phyloP scores from a whole-genome alignment of 1,140 invertebrate genomes.

The Tigriopus japonicus region DNA sequence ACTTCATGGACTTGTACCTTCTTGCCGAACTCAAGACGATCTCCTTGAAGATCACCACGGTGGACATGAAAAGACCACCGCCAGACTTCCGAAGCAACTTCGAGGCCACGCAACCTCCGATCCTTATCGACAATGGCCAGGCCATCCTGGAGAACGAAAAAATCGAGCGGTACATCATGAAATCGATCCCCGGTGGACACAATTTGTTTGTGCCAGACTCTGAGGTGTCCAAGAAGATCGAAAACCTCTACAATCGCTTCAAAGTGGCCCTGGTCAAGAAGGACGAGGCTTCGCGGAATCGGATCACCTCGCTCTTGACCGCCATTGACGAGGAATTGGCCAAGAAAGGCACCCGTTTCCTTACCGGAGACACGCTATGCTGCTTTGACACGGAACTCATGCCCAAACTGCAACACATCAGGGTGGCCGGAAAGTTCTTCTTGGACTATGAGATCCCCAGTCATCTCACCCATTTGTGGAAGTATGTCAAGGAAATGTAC shows the following conservation, averaged over 20 bases:
- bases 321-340: constrained; percentile 64
- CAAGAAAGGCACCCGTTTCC: constrained; percentile 64
- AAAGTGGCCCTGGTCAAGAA: constrained; percentile 40
- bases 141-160: constrained; percentile 87
- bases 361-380: constrained; percentile 91
- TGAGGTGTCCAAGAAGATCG: constrained; percentile 7
- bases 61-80: constrained; percentile 88
- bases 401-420: constrained; percentile 93
- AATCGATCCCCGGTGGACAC: constrained; percentile 80
- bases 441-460: constrained; percentile 81
- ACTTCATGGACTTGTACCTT: constrained; percentile 91
- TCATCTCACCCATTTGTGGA: constrained; percentile 60
- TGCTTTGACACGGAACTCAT: constrained; percentile 98
- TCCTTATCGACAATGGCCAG: constrained; percentile 73
- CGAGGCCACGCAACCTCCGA: constrained; percentile 84
- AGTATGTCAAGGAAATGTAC: constrained; percentile 91
- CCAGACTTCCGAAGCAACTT: constrained; percentile 83
- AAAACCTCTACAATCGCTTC: constrained; percentile 10
- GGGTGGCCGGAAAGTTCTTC: constrained; percentile 85
- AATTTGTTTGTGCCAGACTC: constrained; percentile 77
- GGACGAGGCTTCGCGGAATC: constrained; percentile 57
- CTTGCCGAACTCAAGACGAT: constrained; percentile 83
- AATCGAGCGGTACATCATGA: constrained; percentile 90
- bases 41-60: constrained; percentile 77
- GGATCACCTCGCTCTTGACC: constrained; percentile 54